Evolutionary conservation across 2,888 invertebrate species (phyloP).

Genomic region (Galerucella nymphaeae): DNA sequence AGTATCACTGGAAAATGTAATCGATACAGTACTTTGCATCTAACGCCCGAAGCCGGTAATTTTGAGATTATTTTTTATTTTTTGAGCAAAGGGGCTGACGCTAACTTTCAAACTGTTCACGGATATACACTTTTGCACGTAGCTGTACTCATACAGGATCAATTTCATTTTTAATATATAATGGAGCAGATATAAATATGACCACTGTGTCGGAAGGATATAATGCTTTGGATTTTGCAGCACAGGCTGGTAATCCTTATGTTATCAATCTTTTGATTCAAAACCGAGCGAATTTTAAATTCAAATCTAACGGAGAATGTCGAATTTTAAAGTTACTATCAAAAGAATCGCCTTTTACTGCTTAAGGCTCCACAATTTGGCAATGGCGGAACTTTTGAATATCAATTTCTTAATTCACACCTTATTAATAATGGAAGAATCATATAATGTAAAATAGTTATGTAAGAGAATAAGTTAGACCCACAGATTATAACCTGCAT

Average conservation of each 20-base stretch:
- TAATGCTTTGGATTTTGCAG: not conserved
- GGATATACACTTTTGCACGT: conserved; percentile 1
- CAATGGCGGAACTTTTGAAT: too few species aligned
- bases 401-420: too few species aligned
- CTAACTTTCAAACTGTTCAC: not conserved
- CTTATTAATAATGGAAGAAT: too few species aligned
- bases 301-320: not conserved
- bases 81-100: not conserved
- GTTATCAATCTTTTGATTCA: not conserved
- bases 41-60: not conserved
- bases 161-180: not conserved
- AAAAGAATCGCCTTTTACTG: not conserved
- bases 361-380: too few species aligned
- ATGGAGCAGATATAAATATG: not conserved
- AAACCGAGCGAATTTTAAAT: not conserved
- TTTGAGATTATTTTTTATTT: not conserved
- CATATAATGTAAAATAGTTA: too few species aligned
- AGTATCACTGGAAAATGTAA: not conserved
- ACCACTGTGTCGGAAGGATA: not conserved
- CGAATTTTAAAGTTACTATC: not conserved
- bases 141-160: not conserved
- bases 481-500: too few species aligned
- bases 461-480: too few species aligned
- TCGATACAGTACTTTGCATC: not conserved
- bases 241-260: not conserved